These are phyloP conservation scores for Delia radicum DNA, from an alignment of 1,140 invertebrate species.

Conservation along the genomic window DNA sequence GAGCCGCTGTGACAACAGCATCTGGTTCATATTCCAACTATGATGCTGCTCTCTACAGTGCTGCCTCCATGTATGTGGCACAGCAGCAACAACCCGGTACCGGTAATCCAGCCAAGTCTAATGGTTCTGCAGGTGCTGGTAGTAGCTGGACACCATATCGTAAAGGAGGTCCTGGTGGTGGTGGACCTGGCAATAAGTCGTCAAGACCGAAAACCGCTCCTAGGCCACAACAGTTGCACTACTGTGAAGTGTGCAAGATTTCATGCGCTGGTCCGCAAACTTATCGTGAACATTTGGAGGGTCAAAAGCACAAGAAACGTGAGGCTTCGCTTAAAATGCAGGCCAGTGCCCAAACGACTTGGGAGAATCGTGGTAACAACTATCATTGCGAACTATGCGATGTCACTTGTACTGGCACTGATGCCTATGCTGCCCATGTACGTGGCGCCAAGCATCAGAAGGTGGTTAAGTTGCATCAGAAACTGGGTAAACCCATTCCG, in stretches of 20 bases:
- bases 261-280: constrained; percentile 95
- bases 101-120: constrained; percentile 34
- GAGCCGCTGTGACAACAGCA: constrained; percentile 54
- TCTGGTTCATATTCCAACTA: constrained; percentile 75
- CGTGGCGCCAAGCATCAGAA: constrained; percentile 97
- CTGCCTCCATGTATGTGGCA: constrained; percentile 88
- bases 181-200: constrained; percentile 45
- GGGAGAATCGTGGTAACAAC: constrained; percentile 66
- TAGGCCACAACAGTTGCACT: constrained; percentile 88
- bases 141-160: constrained; percentile 35
- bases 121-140: constrained; percentile 39
- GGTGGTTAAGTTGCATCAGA: constrained; percentile 93
- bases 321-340: constrained; percentile 85
- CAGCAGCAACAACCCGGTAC: constrained; percentile 65
- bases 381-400: constrained; percentile 91
- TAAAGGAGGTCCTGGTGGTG: constrained; percentile 63
- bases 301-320: constrained; percentile 98
- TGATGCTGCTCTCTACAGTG: constrained; percentile 90
- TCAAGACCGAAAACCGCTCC: constrained; percentile 71
- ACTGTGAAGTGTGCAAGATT: constrained; percentile 97
- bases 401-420: constrained; percentile 95
- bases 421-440: constrained; percentile 97
- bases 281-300: constrained; percentile 95
- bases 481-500: constrained; percentile 96
- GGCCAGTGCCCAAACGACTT: constrained; percentile 56